These are phyloP conservation scores for Enoplosus armatus DNA, from an alignment of 2,797 vertebrate species.

Conservation along the genomic window DNA sequence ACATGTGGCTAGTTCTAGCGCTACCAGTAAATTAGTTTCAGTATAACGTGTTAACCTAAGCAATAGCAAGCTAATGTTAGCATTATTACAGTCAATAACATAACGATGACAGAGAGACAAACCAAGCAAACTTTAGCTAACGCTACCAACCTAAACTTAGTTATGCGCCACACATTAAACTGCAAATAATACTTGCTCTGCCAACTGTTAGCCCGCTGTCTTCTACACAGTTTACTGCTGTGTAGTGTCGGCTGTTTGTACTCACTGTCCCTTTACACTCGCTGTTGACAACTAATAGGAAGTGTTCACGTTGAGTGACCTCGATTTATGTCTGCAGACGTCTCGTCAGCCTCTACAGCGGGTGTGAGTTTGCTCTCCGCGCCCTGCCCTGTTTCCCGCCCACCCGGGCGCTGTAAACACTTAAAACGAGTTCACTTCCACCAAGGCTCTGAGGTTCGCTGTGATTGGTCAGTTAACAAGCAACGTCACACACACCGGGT, in stretches of 20 bases:
- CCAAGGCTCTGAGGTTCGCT: not conserved
- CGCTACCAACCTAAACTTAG: slow-evolving; percentile 19
- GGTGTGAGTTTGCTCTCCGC: not conserved
- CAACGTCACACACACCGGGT: not conserved
- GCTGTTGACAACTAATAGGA: slow-evolving; percentile 63
- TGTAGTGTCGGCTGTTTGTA: slow-evolving; percentile 1
- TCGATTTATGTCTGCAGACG: slow-evolving; percentile 48
- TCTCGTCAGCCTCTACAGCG: not conserved
- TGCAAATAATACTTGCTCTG: not conserved
- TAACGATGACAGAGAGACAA: not conserved
- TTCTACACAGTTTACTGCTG: not conserved
- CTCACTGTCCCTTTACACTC: slow-evolving; percentile 34
- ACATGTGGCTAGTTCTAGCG: not conserved
- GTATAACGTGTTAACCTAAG: slow-evolving; percentile 1
- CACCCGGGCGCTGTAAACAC: accelerated
- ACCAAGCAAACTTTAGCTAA: slow-evolving; percentile 1
- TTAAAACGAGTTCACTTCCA: slow-evolving; percentile 32
- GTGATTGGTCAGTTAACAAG: slow-evolving; percentile 61
- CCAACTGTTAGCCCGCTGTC: not conserved
- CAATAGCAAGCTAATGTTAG: slow-evolving; percentile 60
- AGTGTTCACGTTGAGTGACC: slow-evolving; percentile 17
- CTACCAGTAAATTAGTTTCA: not conserved
- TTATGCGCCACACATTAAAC: not conserved
- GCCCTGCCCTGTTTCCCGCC: slow-evolving; percentile 22
- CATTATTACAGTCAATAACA: slow-evolving; percentile 5